Percentiles rank a stretch among this genome's conserved stretches.
These are phyloP conservation scores for Chondrilla cf. caribensis DNA, from an alignment of 37 sponge, comb jelly and placozoan species.

Conservation along the genomic window DNA sequence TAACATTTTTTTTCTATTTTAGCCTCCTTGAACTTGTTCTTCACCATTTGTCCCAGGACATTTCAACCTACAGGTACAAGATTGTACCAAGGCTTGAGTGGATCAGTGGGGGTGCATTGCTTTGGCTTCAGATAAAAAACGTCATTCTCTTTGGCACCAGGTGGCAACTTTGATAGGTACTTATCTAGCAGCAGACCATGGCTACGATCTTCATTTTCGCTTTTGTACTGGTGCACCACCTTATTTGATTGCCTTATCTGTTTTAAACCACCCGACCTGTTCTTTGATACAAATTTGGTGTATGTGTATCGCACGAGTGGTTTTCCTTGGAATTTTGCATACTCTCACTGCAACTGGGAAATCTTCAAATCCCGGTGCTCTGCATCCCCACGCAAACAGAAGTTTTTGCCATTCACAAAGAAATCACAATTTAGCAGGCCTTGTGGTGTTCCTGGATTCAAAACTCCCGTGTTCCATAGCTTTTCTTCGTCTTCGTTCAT, in stretches of 20 bases:
- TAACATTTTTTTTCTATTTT: background rate
- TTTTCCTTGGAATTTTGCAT: background rate
- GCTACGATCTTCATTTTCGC: background rate
- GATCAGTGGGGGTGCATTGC: background rate
- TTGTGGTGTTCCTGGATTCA: constrained; percentile 22
- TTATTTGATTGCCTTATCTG: constrained; percentile 17
- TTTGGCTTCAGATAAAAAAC: constrained; percentile 30
- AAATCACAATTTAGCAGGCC: constrained; percentile 33
- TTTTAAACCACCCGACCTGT: constrained; percentile 17
- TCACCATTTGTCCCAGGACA: background rate
- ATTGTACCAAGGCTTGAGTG: constrained; percentile 9
- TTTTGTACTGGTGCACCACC: constrained; percentile 32
- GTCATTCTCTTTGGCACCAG: background rate
- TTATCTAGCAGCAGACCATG: constrained; percentile 20
- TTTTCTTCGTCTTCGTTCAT: constrained; percentile 36
- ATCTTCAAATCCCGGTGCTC: constrained; percentile 34
- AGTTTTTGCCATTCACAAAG: constrained; percentile 45
- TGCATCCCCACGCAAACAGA: constrained; percentile 31
- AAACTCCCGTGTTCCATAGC: constrained; percentile 35
- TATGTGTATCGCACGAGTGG: constrained; percentile 7
- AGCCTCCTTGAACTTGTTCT: background rate
- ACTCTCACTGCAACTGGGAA: constrained; percentile 22
- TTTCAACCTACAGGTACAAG: constrained; percentile 3
- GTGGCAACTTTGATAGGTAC: constrained; percentile 8
- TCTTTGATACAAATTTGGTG: constrained; percentile 33